Evolutionary conservation across 2,797 vertebrate species (phyloP), one percentile per base, ranked within the genome.

Genomic region (Tragopan temminckii): DNA sequence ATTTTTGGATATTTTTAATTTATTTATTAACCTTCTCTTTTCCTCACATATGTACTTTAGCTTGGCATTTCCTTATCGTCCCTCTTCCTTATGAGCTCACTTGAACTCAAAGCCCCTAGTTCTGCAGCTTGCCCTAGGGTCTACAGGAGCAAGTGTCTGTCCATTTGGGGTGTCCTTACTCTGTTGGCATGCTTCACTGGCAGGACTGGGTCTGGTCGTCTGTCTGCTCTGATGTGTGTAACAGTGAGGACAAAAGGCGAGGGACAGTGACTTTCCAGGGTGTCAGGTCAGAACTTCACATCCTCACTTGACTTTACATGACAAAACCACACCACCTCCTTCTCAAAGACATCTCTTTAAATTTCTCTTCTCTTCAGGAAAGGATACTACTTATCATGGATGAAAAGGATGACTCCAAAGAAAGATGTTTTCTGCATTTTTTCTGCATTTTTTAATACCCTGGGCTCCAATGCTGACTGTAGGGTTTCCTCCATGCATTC

Each of bases 51-150:
- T 57, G 6, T 50, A 24, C 83, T 66, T 80, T 36, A 36, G 13
- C 74, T 81, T 46, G 45, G 12, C 1, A 0, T 80, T 87, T 80
- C 4, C 13, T 13, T 5, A 2, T 74, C 0, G 0, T 68, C 17
- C n/a, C 20, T 59, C 21, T 50, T 89, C 64, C 50, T 68, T 61
- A 83, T 61, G 31, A 67, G 43, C 80, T 72, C 36, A 29, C 69
- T 11, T 1, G 11, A 46, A 68, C 38, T 50, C 17, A 40, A 62
- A 69, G 5, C 4, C 15, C 8, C 18, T 55, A 24, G 21, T 66
- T 82, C 38, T 43, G 11, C 35, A 58, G 8, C 29, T 27, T 40
- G 13, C 17, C 42, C 15, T 71, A 50, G n/a, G 19, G 31, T 79
- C 50, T 86, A 46, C 57, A 8, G 38, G 69, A 59, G 58, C 53